phyloP scores from a whole-genome alignment of 2,888 invertebrate species.

The Monochamus alternatus region DNA sequence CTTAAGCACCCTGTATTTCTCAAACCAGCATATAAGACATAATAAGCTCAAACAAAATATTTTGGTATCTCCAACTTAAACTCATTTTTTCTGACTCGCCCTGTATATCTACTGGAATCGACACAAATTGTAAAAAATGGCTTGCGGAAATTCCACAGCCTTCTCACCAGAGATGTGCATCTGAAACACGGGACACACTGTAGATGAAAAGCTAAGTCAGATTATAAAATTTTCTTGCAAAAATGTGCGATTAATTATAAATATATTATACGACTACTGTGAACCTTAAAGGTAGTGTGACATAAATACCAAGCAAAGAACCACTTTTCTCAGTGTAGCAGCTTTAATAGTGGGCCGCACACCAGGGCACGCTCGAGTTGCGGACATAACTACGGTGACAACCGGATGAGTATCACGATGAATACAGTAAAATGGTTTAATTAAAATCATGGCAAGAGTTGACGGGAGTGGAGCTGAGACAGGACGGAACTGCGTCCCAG shows the following conservation, averaged over 20 bases:
- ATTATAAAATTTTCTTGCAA: too few species aligned
- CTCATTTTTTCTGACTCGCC: too few species aligned
- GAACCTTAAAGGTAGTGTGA: background rate
- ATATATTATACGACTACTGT: background rate
- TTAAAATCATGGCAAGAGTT: conserved; percentile 52
- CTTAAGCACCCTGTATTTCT: too few species aligned
- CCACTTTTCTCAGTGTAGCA: background rate
- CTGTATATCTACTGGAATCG: too few species aligned
- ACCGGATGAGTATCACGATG: conserved; percentile 49
- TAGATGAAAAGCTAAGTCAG: too few species aligned
- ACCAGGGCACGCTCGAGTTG: conserved; percentile 28
- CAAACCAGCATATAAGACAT: too few species aligned
- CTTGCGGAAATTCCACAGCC: too few species aligned
- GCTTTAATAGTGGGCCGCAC: conserved; percentile 1
- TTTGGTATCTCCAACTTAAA: too few species aligned
- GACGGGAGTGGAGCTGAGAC: conserved; percentile 52
- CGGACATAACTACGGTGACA: conserved; percentile 40
- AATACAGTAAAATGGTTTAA: conserved; percentile 51
- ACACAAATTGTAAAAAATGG: too few species aligned
- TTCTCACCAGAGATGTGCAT: too few species aligned
- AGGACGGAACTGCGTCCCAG: conserved; percentile 60
- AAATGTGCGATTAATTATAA: background rate
- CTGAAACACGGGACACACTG: too few species aligned
- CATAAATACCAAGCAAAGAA: background rate
- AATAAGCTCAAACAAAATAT: too few species aligned